phyloP scores from a whole-genome alignment of 2,888 invertebrate genomes.

The Amaurobius ferox region DNA sequence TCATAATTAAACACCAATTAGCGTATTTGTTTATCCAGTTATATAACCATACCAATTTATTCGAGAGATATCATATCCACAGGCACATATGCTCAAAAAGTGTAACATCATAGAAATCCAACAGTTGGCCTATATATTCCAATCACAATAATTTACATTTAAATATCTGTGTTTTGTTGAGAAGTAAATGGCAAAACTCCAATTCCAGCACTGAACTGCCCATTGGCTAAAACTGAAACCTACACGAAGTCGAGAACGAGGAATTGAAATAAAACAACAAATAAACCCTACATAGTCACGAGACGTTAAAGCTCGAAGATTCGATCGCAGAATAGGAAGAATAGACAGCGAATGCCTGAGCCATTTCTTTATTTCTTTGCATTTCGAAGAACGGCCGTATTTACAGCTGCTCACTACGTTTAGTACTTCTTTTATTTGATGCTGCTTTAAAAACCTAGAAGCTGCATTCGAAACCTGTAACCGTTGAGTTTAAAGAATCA shows the following conservation, averaged over 20 bases:
- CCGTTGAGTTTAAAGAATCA: background rate
- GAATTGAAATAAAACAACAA: constrained; percentile 19
- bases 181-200: constrained; percentile 26
- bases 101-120: too few species aligned
- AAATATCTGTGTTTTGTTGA: too few species aligned
- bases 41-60: too few species aligned
- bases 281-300: background rate
- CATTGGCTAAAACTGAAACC: constrained; percentile 41
- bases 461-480: constrained; percentile 15
- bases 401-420: constrained; percentile 52
- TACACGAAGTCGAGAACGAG: constrained; percentile 24
- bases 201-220: constrained; percentile 51
- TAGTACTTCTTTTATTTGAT: constrained; percentile 53
- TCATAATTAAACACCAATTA: too few species aligned
- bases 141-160: too few species aligned
- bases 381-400: constrained; percentile 24
- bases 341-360: constrained; percentile 12
- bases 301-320: constrained; percentile 56
- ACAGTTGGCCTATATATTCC: too few species aligned
- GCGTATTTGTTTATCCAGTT: too few species aligned
- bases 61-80: too few species aligned
- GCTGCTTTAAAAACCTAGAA: constrained; percentile 37
- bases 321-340: constrained; percentile 29
- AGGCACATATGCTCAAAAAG: too few species aligned
- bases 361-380: constrained; percentile 48